A percentile compares a stretch with the other conserved stretches of the same genome.
phyloP scores from a whole-genome alignment of 1,140 invertebrate genomes.

The Daktulosphaira vitifoliae region DNA sequence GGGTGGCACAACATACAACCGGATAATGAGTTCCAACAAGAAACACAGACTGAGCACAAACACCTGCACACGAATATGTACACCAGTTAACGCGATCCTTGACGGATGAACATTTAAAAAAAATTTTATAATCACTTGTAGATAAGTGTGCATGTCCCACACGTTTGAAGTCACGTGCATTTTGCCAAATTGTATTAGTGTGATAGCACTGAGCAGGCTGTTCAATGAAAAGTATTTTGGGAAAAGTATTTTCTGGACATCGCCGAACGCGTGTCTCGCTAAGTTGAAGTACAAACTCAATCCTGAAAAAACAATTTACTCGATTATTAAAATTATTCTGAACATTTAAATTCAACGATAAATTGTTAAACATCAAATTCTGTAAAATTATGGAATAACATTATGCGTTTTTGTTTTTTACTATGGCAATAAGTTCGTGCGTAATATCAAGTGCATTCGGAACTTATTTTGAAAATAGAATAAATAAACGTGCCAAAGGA shows the following conservation, averaged over 20 bases:
- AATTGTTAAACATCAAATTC: too few relatives aligned
- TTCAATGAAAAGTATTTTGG: slow-evolving; percentile 75
- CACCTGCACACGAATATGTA: slow-evolving; percentile 49
- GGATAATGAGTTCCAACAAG: slow-evolving; percentile 56
- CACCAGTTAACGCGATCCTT: too few relatives aligned
- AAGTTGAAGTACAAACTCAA: slow-evolving; percentile 71
- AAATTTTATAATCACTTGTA: slow-evolving; percentile 45
- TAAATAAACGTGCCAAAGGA: too few relatives aligned
- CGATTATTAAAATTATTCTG: background rate
- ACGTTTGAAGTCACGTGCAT: slow-evolving; percentile 44
- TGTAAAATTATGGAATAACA: too few relatives aligned
- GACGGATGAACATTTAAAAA: too few relatives aligned
- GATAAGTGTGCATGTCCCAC: slow-evolving; percentile 42
- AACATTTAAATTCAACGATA: too few relatives aligned
- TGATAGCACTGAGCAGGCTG: slow-evolving; percentile 59
- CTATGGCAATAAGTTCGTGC: too few relatives aligned
- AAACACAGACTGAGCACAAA: slow-evolving; percentile 56
- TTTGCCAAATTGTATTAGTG: slow-evolving; percentile 58
- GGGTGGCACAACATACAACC: slow-evolving; percentile 57
- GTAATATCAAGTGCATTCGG: too few relatives aligned
- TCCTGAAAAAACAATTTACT: slow-evolving; percentile 47
- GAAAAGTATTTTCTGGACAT: slow-evolving; percentile 74
- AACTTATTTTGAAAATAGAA: too few relatives aligned
- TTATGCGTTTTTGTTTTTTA: too few relatives aligned
- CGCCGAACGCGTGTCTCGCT: slow-evolving; percentile 69